Evolutionary conservation across 2,113 vertebrate species (phyloP).

Genomic region (Dolichotis patagonum): DNA sequence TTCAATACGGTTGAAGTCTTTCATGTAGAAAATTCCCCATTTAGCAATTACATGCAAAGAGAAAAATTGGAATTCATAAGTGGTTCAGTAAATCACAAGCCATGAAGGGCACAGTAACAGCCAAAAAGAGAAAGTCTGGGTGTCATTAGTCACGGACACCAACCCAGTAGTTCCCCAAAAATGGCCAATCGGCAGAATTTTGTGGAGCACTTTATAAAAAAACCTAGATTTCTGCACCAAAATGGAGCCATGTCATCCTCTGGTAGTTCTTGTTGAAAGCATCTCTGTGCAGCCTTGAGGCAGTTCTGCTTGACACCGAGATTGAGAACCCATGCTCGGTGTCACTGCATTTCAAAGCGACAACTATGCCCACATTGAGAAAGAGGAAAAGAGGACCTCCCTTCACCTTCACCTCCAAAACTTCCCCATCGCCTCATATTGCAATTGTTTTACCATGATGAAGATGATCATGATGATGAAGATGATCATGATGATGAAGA

Average conservation of each 20-base stretch:
- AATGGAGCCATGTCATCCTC: neutral
- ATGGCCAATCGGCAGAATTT: neutral
- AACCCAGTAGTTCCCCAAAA: neutral
- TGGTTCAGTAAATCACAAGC: conserved; percentile 48
- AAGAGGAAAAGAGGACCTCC: neutral
- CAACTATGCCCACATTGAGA: neutral
- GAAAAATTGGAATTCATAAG: conserved; percentile 62
- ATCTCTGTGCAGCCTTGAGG: neutral
- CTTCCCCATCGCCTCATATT: neutral
- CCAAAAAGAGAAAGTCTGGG: neutral
- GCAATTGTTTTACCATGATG: neutral
- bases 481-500: neutral
- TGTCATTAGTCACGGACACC: neutral
- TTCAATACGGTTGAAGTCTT: conserved; percentile 58
- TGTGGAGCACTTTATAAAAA: neutral
- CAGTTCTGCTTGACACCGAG: rapidly evolving
- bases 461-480: neutral
- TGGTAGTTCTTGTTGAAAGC: neutral
- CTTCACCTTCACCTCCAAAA: neutral
- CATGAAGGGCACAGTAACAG: neutral
- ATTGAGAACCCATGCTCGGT: neutral
- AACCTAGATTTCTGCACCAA: neutral
- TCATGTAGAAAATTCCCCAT: conserved; percentile 72
- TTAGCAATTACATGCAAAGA: conserved; percentile 67
- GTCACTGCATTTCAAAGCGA: neutral